Conservation (phyloP, 2,113 vertebrate genomes). For the Corynorhinus townsendii region DNA sequence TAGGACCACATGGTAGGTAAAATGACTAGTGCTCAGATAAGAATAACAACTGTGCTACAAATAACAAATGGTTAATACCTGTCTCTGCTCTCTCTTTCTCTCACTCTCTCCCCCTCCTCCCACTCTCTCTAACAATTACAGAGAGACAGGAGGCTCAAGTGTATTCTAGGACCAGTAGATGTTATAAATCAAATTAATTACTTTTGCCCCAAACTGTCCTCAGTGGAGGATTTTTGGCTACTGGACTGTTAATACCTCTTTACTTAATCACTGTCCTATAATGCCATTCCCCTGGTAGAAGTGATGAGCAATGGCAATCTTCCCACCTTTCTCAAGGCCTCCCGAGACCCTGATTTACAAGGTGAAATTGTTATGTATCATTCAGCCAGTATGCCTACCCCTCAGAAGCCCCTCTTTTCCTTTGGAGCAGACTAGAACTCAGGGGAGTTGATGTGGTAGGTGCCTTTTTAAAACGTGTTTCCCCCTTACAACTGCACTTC, state of each 20-base stretch:
- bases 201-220: conserved; percentile 68
- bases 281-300: conserved; percentile 51
- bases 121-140: conserved; percentile 35
- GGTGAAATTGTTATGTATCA: background rate
- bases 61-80: conserved; percentile 69
- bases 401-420: background rate
- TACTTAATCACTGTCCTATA: conserved; percentile 69
- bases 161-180: conserved; percentile 62
- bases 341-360: conserved; percentile 29
- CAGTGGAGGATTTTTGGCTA: conserved; percentile 52
- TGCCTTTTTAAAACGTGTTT: background rate
- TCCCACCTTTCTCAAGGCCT: conserved; percentile 41
- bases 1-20: conserved; percentile 18
- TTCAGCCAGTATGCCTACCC: background rate
- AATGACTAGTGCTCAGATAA: conserved; percentile 57
- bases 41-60: conserved; percentile 60
- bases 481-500: background rate
- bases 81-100: background rate
- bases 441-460: background rate
- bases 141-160: conserved; percentile 54
- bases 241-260: conserved; percentile 58
- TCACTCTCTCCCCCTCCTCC: background rate
- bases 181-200: conserved; percentile 80
- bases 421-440: background rate
- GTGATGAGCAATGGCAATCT: conserved; percentile 32